These are phyloP conservation scores for Drepana falcataria DNA, from an alignment of 2,888 invertebrate genomes.

Conservation along the genomic window DNA sequence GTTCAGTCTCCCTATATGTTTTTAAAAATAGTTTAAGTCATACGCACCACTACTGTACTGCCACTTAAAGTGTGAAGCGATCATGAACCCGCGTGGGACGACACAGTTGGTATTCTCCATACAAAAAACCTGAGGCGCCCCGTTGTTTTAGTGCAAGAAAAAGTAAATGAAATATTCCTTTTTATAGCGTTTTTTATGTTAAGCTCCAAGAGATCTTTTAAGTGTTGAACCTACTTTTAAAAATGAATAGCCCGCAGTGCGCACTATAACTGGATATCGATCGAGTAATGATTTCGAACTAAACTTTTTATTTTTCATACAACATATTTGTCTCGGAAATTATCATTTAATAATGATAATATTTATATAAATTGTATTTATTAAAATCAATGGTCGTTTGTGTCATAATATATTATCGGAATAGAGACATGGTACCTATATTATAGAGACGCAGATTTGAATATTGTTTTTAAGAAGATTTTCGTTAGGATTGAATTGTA, in stretches of 20 bases:
- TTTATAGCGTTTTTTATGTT: slow-evolving; percentile 65
- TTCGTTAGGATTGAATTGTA: background rate
- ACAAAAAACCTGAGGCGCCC: slow-evolving; percentile 73
- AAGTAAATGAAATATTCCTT: slow-evolving; percentile 73
- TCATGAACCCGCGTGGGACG: slow-evolving; percentile 61
- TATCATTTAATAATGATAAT: slow-evolving; percentile 26
- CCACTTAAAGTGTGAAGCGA: slow-evolving; percentile 74
- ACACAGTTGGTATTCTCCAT: slow-evolving; percentile 55
- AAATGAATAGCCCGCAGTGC: slow-evolving; percentile 53
- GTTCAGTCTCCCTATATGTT: slow-evolving; percentile 7
- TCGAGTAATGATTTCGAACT: slow-evolving; percentile 29
- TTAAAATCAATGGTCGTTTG: slow-evolving; percentile 9
- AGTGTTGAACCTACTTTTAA: slow-evolving; percentile 48
- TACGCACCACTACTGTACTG: slow-evolving; percentile 61
- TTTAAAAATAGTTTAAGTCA: slow-evolving; percentile 56
- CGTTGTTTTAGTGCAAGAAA: slow-evolving; percentile 66
- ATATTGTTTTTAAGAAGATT: background rate
- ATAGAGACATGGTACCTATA: slow-evolving; percentile 7
- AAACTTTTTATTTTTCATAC: slow-evolving; percentile 23
- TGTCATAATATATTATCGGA: slow-evolving; percentile 1
- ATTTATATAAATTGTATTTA: slow-evolving; percentile 21
- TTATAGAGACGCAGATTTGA: slow-evolving; percentile 1
- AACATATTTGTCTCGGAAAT: slow-evolving; percentile 23
- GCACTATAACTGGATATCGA: slow-evolving; percentile 25
- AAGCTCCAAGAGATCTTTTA: slow-evolving; percentile 53